Evolutionary conservation across 2,113 vertebrate species (phyloP).

Genomic region (Percopsis transmontana): DNA sequence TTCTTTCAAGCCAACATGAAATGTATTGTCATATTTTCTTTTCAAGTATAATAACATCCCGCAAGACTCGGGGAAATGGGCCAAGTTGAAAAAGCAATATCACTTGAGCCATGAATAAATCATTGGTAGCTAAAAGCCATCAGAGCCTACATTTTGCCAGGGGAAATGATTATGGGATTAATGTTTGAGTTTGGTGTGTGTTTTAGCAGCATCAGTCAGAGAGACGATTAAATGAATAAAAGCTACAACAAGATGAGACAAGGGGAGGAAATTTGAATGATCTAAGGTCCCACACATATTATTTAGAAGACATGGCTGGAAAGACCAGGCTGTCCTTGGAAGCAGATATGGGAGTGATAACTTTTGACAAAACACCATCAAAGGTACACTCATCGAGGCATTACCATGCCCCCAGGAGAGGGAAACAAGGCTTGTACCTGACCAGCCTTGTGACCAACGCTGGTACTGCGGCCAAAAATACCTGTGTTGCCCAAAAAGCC

Average conservation of each 20-base stretch:
- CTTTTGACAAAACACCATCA: too few relatives aligned
- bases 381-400: too few relatives aligned
- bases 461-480: too few relatives aligned
- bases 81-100: conserved; percentile 25
- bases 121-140: conserved; percentile 30
- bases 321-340: too few relatives aligned
- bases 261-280: conserved; percentile 37
- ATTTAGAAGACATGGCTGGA: too few relatives aligned
- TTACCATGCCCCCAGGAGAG: too few relatives aligned
- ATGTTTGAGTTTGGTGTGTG: conserved; percentile 30
- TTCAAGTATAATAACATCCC: conserved; percentile 22
- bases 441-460: too few relatives aligned
- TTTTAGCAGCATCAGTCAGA: conserved; percentile 35
- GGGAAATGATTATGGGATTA: conserved; percentile 46
- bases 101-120: conserved; percentile 47
- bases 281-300: background rate
- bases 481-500: too few relatives aligned
- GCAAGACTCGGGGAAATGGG: conserved; percentile 33
- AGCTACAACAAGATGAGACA: conserved; percentile 52
- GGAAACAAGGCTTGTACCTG: too few relatives aligned
- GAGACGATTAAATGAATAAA: conserved; percentile 28
- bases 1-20: too few relatives aligned
- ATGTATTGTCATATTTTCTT: too few relatives aligned
- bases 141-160: conserved; percentile 22
- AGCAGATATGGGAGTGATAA: too few relatives aligned